A percentile compares a stretch with the other conserved stretches of the same genome.
phyloP scores from a whole-genome alignment of 2,113 vertebrate genomes.

The Nycticebus coucang region DNA sequence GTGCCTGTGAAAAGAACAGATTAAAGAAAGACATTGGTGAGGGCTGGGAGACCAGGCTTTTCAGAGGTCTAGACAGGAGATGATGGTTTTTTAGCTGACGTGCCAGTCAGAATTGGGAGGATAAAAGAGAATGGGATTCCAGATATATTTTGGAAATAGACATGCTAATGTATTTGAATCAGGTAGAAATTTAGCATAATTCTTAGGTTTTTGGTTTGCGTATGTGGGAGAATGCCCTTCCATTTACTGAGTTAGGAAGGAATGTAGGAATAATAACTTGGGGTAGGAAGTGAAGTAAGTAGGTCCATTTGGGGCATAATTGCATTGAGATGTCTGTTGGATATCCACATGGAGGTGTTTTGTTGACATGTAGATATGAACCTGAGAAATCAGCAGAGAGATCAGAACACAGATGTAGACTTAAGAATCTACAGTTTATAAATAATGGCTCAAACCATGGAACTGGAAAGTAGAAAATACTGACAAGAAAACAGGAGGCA shows the following conservation, averaged over 20 bases:
- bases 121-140: constrained; percentile 27
- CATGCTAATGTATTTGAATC: neutral
- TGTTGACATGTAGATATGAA: neutral
- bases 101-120: neutral
- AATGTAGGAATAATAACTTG: neutral
- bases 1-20: neutral
- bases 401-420: neutral
- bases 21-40: neutral
- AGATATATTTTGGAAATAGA: constrained; percentile 15
- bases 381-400: neutral
- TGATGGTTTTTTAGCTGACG: neutral
- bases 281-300: neutral
- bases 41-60: constrained; percentile 19
- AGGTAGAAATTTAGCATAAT: neutral
- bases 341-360: neutral
- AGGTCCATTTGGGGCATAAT: constrained; percentile 24
- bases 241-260: constrained; percentile 26
- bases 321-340: neutral
- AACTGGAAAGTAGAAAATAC: neutral
- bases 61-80: neutral
- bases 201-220: constrained; percentile 8
- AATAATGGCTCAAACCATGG: neutral
- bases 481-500: neutral
- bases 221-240: neutral
- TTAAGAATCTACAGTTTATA: neutral